phyloP scores from a whole-genome alignment of 2,797 vertebrate genomes.

The Sebastes diaconus region DNA sequence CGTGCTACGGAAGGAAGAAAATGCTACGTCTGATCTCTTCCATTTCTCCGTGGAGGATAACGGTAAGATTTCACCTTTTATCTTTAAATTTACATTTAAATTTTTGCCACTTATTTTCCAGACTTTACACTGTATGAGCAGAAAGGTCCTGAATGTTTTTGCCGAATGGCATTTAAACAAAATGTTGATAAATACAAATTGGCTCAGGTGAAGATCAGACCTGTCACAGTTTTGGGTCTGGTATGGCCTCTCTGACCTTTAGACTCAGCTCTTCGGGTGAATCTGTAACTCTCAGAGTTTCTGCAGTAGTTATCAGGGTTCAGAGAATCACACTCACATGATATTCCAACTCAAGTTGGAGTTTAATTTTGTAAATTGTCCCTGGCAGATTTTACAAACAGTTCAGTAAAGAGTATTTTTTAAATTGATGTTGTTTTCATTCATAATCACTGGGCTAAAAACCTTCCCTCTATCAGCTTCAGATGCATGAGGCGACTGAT shows the following conservation, averaged over 20 bases:
- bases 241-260: background rate
- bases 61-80: conserved; percentile 75
- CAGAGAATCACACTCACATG: conserved; percentile 6
- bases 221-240: background rate
- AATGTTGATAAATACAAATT: conserved; percentile 16
- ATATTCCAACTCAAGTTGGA: background rate
- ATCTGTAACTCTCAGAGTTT: background rate
- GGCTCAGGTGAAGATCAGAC: conserved; percentile 16
- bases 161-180: conserved; percentile 18
- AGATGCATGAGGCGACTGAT: background rate
- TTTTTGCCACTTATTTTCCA: background rate
- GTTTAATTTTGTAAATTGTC: conserved; percentile 31
- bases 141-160: background rate
- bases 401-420: conserved; percentile 5
- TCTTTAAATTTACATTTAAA: background rate
- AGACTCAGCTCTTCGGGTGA: background rate
- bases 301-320: background rate
- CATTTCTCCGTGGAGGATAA: conserved; percentile 89
- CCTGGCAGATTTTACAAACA: conserved; percentile 23
- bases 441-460: background rate
- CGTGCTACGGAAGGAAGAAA: conserved; percentile 85
- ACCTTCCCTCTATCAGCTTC: background rate
- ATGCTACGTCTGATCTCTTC: conserved; percentile 89
- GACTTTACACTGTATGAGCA: background rate
- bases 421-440: background rate